These are phyloP conservation scores for Cebidichthys violaceus DNA, from an alignment of 2,113 vertebrate species.

Conservation along the genomic window DNA sequence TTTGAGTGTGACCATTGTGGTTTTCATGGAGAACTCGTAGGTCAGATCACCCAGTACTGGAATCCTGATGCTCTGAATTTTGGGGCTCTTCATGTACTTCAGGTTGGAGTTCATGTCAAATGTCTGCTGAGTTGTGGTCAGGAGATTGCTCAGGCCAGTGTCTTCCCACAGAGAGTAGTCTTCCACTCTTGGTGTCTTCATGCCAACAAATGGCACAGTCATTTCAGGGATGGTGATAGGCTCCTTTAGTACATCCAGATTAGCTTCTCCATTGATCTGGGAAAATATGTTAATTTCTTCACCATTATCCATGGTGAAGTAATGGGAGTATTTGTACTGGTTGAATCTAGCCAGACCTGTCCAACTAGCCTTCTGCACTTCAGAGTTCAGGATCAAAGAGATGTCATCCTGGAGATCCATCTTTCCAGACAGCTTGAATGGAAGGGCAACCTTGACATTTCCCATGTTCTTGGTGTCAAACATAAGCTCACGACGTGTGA, in stretches of 20 bases:
- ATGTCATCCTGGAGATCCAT: slow-evolving; percentile 91
- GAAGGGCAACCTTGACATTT: slow-evolving; percentile 88
- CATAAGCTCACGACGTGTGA: slow-evolving; percentile 82
- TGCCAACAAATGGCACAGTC: slow-evolving; percentile 80
- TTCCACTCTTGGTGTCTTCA: slow-evolving; percentile 80
- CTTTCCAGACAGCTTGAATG: slow-evolving; percentile 87
- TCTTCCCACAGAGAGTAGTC: slow-evolving; percentile 89
- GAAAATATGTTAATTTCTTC: slow-evolving; percentile 81
- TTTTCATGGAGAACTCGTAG: slow-evolving; percentile 91
- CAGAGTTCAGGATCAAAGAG: slow-evolving; percentile 82
- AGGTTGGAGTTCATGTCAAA: slow-evolving; percentile 88
- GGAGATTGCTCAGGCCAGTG: slow-evolving; percentile 82
- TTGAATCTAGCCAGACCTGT: slow-evolving; percentile 87
- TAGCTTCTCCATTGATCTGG: slow-evolving; percentile 88
- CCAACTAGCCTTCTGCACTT: slow-evolving; percentile 87
- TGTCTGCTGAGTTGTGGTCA: slow-evolving; percentile 90
- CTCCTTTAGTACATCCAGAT: slow-evolving; percentile 87
- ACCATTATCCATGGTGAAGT: slow-evolving; percentile 84
- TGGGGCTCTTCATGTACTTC: slow-evolving; percentile 89
- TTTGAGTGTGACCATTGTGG: slow-evolving; percentile 87
- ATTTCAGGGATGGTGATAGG: slow-evolving; percentile 87
- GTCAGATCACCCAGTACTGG: slow-evolving; percentile 91
- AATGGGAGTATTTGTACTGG: slow-evolving; percentile 91
- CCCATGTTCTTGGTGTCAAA: slow-evolving; percentile 87
- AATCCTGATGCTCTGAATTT: slow-evolving; percentile 81